These are phyloP conservation scores for Vannuccia rotundouncinata DNA, from an alignment of 2,888 invertebrate genomes.

Conservation along the genomic window DNA sequence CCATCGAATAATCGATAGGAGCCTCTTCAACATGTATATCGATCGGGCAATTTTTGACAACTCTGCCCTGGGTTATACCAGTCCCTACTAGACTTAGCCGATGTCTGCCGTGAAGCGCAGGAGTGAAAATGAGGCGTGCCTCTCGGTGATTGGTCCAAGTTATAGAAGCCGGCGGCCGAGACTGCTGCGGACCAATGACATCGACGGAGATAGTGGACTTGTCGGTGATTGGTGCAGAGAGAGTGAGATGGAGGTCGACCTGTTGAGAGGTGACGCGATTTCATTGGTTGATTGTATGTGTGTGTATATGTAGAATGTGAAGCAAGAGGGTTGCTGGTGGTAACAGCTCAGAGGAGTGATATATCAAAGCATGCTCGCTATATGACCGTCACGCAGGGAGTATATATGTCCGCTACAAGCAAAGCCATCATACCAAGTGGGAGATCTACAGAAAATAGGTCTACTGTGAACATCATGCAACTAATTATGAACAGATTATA, in stretches of 20 bases:
- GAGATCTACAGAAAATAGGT: no score
- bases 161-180: neutral
- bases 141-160: neutral
- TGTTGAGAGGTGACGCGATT: neutral
- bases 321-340: conserved; percentile 29
- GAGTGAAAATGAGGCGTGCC: conserved; percentile 9
- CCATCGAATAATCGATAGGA: conserved; percentile 66
- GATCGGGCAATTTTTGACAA: conserved; percentile 60
- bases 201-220: neutral
- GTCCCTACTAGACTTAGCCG: conserved; percentile 13
- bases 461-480: no score
- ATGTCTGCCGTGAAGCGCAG: conserved; percentile 8
- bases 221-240: neutral
- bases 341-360: neutral
- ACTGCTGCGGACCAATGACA: neutral
- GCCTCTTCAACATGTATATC: conserved; percentile 71
- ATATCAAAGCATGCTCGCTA: no score
- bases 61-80: conserved; percentile 40
- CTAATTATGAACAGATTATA: no score
- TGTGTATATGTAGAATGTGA: neutral
- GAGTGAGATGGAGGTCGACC: neutral
- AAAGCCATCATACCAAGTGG: no score
- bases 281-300: conserved; percentile 17
- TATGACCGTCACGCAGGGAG: no score
- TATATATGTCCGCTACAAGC: no score